phyloP scores from a whole-genome alignment of 2,113 vertebrate genomes.

The Cinclus cinclus region DNA sequence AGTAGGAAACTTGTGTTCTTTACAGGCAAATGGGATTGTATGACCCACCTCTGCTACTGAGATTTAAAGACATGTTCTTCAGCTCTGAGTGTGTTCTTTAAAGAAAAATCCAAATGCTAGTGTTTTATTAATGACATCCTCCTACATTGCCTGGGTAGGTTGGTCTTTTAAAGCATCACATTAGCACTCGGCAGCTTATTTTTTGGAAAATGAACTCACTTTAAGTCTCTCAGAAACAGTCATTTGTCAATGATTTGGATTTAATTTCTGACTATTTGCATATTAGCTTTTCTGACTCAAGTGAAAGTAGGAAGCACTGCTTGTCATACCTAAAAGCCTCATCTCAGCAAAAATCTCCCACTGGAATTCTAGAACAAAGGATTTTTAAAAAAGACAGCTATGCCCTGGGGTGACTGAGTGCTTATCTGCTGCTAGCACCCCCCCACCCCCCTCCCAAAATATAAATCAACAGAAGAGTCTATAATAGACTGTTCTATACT shows the following conservation, averaged over 20 bases:
- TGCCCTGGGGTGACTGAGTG: not conserved
- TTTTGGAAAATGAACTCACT: not conserved
- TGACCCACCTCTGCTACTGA: not conserved
- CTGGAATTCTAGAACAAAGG: constrained; percentile 5
- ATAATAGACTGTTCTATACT: not conserved
- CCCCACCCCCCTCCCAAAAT: not conserved
- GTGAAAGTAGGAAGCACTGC: not conserved
- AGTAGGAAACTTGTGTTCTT: not conserved
- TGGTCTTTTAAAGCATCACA: not conserved
- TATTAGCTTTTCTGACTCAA: constrained; percentile 20
- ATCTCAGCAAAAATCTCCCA: not conserved
- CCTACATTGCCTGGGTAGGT: constrained; percentile 29
- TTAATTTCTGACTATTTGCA: constrained; percentile 27
- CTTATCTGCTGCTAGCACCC: not conserved
- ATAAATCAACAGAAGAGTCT: not conserved
- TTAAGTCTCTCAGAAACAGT: constrained; percentile 4
- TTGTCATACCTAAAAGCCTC: not conserved
- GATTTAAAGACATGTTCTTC: not conserved
- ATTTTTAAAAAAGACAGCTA: not conserved
- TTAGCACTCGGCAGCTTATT: not conserved
- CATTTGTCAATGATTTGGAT: constrained; percentile 37
- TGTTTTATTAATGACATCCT: constrained; percentile 52
- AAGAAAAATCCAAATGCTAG: not conserved
- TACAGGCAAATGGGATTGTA: not conserved
- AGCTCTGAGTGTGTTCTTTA: not conserved